Evolutionary conservation across 2,888 invertebrate species (phyloP).

Genomic region (Deilephila porcellus): DNA sequence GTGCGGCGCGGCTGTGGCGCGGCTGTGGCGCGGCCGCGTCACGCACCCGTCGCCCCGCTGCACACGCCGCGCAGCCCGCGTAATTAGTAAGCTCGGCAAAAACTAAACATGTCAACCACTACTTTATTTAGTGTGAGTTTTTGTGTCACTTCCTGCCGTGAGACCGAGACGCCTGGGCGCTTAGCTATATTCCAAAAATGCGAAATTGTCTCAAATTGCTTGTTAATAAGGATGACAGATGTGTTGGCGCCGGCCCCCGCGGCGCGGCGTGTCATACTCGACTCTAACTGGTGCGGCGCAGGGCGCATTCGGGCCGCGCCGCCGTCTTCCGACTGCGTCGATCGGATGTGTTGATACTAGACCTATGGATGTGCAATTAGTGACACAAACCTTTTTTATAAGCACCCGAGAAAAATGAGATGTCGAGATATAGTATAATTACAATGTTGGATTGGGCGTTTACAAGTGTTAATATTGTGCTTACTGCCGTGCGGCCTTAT

Average conservation of each 20-base stretch:
- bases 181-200: conserved; percentile 79
- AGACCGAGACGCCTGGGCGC: conserved; percentile 76
- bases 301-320: conserved; percentile 49
- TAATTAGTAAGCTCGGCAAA: conserved; percentile 72
- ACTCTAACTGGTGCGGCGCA: conserved; percentile 45
- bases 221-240: conserved; percentile 84
- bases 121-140: conserved; percentile 79
- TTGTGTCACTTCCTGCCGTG: conserved; percentile 78
- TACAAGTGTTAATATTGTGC: conserved; percentile 36
- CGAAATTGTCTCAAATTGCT: conserved; percentile 83
- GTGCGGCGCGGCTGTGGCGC: background rate
- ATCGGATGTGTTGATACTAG: conserved; percentile 81
- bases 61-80: conserved; percentile 62
- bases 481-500: conserved; percentile 37
- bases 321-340: conserved; percentile 58
- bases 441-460: conserved; percentile 33
- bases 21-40: background rate
- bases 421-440: conserved; percentile 47
- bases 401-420: conserved; percentile 52
- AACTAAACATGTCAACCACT: conserved; percentile 77
- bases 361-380: conserved; percentile 80
- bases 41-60: conserved; percentile 69
- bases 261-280: conserved; percentile 39
- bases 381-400: conserved; percentile 64
- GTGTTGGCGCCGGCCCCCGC: conserved; percentile 76